Conservation (phyloP, 2,797 vertebrate genomes). For the Peromyscus nudipes region DNA sequence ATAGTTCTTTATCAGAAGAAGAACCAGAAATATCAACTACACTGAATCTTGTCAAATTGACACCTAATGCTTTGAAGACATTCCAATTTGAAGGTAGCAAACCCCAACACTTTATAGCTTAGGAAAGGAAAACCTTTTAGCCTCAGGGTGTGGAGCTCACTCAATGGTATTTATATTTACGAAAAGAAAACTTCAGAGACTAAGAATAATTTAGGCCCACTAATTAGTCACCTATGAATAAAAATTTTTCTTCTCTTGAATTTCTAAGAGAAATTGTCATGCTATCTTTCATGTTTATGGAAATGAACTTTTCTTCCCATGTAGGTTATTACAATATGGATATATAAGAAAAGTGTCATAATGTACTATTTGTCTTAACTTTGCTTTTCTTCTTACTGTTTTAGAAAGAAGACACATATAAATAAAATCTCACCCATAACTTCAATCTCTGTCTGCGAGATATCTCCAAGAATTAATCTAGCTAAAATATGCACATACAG, state of each 20-base stretch:
- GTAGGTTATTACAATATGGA: not conserved
- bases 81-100: not conserved
- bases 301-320: not conserved
- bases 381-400: constrained; percentile 34
- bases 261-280: not conserved
- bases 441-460: not conserved
- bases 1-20: constrained; percentile 12
- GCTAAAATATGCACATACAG: not conserved
- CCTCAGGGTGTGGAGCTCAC: not conserved
- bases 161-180: not conserved
- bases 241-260: not conserved
- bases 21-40: not conserved
- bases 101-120: not conserved
- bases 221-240: not conserved
- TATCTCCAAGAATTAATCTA: not conserved
- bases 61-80: constrained; percentile 8
- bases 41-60: constrained; percentile 15
- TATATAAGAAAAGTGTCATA: not conserved
- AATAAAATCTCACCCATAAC: not conserved
- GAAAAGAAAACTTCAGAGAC: not conserved
- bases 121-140: not conserved
- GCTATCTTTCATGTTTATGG: not conserved
- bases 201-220: not conserved
- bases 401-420: constrained; percentile 14
- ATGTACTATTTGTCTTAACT: not conserved